Conservation (phyloP, 2,888 invertebrate genomes). For the Eurois occulta region DNA sequence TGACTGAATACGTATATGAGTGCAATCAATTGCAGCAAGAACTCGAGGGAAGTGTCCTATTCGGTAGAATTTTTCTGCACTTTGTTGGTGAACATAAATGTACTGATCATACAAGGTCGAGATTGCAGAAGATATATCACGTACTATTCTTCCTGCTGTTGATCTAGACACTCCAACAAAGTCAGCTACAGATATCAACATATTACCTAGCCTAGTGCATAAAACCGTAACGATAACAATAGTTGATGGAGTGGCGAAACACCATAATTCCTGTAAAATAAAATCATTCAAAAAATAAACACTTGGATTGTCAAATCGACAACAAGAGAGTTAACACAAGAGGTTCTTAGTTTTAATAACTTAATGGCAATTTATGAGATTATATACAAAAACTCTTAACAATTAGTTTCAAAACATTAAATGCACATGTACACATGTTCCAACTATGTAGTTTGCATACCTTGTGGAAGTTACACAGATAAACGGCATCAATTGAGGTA, state of each 20-base stretch:
- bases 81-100: background rate
- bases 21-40: background rate
- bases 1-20: slow-evolving; percentile 1
- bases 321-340: no score
- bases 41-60: background rate
- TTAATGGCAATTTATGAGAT: background rate
- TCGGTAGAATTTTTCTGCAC: background rate
- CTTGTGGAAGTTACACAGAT: no score
- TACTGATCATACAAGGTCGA: slow-evolving; percentile 3
- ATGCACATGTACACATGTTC: no score
- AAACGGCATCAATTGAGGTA: no score
- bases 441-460: no score
- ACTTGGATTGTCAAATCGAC: no score
- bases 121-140: background rate
- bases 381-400: no score
- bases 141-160: background rate
- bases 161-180: background rate
- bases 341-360: background rate
- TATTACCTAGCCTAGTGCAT: background rate
- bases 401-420: no score
- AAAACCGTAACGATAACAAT: slow-evolving; percentile 3
- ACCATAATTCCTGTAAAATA: background rate
- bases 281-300: background rate
- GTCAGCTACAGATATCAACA: background rate
- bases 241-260: slow-evolving; percentile 1